phyloP scores from a whole-genome alignment of 2,888 invertebrate genomes.

The Frankliniella fusca region DNA sequence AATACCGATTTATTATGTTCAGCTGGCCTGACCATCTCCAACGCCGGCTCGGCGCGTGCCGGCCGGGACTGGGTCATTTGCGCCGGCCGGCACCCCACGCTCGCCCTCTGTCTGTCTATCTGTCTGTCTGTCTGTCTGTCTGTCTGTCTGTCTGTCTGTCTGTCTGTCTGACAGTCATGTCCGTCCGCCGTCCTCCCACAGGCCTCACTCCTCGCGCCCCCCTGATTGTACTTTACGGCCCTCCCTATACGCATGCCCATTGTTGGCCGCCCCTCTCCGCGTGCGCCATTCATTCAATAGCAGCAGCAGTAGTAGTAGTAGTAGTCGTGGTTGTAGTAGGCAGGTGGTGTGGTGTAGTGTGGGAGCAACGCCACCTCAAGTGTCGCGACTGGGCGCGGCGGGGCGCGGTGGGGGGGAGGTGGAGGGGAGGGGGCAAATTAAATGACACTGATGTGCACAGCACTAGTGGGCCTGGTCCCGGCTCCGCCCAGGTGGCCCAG shows the following conservation, averaged over 20 bases:
- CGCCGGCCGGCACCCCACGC: constrained; percentile 31
- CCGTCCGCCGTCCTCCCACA: too few species aligned
- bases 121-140: neutral
- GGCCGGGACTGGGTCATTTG: neutral
- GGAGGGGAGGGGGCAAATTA: constrained; percentile 47
- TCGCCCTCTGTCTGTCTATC: neutral
- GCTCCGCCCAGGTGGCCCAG: constrained; percentile 7
- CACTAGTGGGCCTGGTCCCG: neutral
- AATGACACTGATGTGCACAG: neutral
- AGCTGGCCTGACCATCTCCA: too few species aligned
- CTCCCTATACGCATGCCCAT: neutral
- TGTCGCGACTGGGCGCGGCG: constrained; percentile 31
- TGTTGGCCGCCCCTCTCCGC: constrained; percentile 30
- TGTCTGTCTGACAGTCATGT: neutral
- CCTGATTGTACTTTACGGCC: constrained; percentile 12
- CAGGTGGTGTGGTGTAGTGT: constrained; percentile 40
- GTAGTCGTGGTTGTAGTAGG: constrained; percentile 39
- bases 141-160: neutral
- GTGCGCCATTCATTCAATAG: constrained; percentile 36
- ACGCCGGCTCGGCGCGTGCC: too few species aligned
- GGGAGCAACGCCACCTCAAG: constrained; percentile 33
- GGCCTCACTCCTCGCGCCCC: neutral
- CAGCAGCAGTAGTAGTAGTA: constrained; percentile 36
- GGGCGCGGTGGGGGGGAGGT: constrained; percentile 41
- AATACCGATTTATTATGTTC: too few species aligned